Evolutionary conservation across 2,888 invertebrate species (phyloP), one percentile per base, ranked within the genome.

Genomic region (Lingula anatina): DNA sequence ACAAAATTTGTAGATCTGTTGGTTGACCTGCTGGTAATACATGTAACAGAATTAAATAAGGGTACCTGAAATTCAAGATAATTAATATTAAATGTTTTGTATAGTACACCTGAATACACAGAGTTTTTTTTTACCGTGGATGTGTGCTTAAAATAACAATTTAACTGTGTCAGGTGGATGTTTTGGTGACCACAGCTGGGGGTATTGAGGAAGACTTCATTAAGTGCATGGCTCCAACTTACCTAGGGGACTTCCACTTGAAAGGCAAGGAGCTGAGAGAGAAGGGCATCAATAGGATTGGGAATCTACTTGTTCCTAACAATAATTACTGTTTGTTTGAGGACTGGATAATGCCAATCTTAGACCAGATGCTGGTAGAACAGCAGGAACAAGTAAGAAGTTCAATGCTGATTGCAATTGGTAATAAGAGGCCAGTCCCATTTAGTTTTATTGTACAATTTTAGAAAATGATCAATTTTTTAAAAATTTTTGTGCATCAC

Each of bases 141-240:
- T n/a, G n/a, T n/a, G n/a, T n/a, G n/a, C n/a, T n/a, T n/a, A n/a
- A n/a, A n/a, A n/a, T n/a, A n/a, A n/a, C n/a, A n/a, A n/a, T n/a
- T n/a, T n/a, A n/a, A n/a, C n/a, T n/a, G n/a, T n/a, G 70, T 49
- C 66, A 87, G 84, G 85, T 99, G 28, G 99, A 99, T 77, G 94
- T 94, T 70, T 83, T 99, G 56, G 97, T 99, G 1, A 90, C 97
- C 0, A 93, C 95, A 12, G 99, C 97, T 0, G 99, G 99, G 1
- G 99, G 99, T 0, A 83, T 99, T 0, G 99, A 99, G 77, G 99
- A 99, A 79, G 99, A 99, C 80, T 85, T 99, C 41, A 99, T 99
- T 39, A 99, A 99, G 81, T 99, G 99, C 73, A 81, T 99, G 47
- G 92, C 91, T 1, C 90, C 94, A 0, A 97, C 96, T 0, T 95